Conservation (phyloP, 2,113 vertebrate genomes). For the Indri indri region DNA sequence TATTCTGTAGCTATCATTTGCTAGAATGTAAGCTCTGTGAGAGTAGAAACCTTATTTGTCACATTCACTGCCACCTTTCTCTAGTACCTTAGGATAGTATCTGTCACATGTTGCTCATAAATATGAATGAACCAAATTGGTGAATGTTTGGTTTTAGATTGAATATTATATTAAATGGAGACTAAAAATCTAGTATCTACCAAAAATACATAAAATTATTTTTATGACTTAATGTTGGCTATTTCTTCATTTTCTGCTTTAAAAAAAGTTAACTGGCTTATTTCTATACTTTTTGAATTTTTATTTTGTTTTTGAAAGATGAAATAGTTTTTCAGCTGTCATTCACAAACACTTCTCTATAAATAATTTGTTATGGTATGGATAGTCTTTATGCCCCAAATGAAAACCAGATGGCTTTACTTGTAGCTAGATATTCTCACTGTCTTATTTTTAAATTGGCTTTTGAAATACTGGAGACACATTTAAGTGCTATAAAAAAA, state of each 20-base stretch:
- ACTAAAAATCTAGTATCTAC: not conserved
- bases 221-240: not conserved
- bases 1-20: not conserved
- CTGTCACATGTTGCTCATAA: not conserved
- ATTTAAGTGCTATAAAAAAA: not conserved
- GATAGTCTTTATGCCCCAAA: not conserved
- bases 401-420: conserved; percentile 14
- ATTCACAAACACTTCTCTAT: conserved; percentile 10
- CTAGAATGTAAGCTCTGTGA: not conserved
- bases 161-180: not conserved
- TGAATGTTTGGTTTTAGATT: not conserved
- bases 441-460: not conserved
- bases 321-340: conserved; percentile 14
- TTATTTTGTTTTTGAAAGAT: conserved; percentile 33
- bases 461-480: conserved; percentile 5
- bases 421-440: conserved; percentile 14
- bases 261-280: not conserved
- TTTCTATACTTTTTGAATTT: conserved; percentile 13
- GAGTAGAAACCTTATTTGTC: not conserved
- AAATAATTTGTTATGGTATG: not conserved
- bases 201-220: conserved; percentile 6
- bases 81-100: not conserved
- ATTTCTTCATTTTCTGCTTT: not conserved
- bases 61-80: not conserved
- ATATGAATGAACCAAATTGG: not conserved